These are phyloP conservation scores for Trichonephila inaurata DNA, from an alignment of 1,140 invertebrate genomes.

Conservation along the genomic window DNA sequence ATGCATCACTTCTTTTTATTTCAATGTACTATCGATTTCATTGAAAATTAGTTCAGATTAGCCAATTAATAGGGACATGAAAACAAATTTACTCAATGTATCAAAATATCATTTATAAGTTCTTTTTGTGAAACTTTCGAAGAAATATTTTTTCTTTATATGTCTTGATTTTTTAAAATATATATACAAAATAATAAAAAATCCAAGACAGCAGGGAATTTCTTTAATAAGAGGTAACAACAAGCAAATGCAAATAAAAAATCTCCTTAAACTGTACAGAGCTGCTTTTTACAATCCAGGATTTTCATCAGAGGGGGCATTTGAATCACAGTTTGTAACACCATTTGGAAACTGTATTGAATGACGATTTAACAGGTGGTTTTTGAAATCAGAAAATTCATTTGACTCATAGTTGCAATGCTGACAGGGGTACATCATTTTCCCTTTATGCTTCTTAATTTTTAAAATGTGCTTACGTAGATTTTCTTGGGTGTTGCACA, in stretches of 20 bases:
- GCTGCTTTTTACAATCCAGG: neutral
- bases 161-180: no score
- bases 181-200: no score
- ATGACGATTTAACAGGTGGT: slow-evolving; percentile 85
- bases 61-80: no score
- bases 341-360: slow-evolving; percentile 29
- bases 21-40: no score
- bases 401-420: slow-evolving; percentile 85
- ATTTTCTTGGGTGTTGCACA: slow-evolving; percentile 91
- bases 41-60: no score
- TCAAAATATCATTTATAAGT: no score
- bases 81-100: no score
- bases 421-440: slow-evolving; percentile 88
- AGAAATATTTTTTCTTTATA: no score
- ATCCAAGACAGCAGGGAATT: neutral
- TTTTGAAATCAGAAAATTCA: slow-evolving; percentile 85
- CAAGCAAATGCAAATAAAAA: neutral
- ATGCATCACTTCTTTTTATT: no score
- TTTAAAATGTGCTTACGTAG: slow-evolving; percentile 91
- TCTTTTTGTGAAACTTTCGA: no score
- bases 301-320: neutral
- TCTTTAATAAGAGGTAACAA: neutral
- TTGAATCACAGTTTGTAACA: neutral
- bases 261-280: neutral
- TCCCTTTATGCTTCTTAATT: slow-evolving; percentile 88